Evolutionary conservation across 1,140 invertebrate species (phyloP), one percentile per base, ranked within the genome.

Genomic region (Drosophila malerkotliana): DNA sequence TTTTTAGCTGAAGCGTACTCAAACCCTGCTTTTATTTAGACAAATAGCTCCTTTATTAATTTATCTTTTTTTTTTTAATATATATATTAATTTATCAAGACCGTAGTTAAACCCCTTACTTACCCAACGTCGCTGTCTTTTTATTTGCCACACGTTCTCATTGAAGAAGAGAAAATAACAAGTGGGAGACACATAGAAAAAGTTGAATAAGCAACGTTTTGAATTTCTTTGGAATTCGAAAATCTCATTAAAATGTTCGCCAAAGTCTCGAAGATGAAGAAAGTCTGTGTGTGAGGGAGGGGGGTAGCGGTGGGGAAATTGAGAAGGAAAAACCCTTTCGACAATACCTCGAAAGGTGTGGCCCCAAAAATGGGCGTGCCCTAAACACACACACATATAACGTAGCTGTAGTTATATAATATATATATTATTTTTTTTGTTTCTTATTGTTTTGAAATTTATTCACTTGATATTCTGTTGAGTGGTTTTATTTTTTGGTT

Each of bases 211-310:
- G 78, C 60, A 34, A 58, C 61, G 62, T 72, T 77, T 82, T 77
- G 59, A 77, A 73, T 84, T 83, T 79, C 79, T 79, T 74, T 75
- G 79, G 75, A 79, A 77, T 79, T 84, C 60, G 59, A 84, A 79
- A 84, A 85, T 80, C 77, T 80, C 81, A 73, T 85, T 85, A 84
- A 80, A 84, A 85, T 85, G 77, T 80, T 84, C 63, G 59, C 55
- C 76, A 68, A 44, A 18, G n/a, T 45, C 24, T 52, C 9, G 28
- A 8, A 15, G 14, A 12, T 15, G 8, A 18, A 37, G 51, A 49
- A 24, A 14, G 37, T 12, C 12, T 9, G 24, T 21, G 48, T 8
- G n/a, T 24, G 12, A 14, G 15, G 39, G 1, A 4, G 6, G 14
- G 5, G 39, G 1, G 0, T 28, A 6, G 26, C 5, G 14, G 41